Evolutionary conservation across 2,113 vertebrate species (phyloP).

Genomic region (Trichomycterus rosablanca): DNA sequence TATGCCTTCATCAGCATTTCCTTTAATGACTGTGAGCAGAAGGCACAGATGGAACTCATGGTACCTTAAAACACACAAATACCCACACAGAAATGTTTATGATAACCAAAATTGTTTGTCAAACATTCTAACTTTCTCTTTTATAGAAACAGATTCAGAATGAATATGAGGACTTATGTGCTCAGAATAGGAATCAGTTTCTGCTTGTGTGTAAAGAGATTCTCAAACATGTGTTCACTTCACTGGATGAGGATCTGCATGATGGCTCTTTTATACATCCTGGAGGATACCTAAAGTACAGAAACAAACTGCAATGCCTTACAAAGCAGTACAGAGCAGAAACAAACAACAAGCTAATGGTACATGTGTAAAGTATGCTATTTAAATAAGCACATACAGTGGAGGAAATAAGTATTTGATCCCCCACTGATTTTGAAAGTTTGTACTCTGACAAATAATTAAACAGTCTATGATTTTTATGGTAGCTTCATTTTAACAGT

Average conservation of each 20-base stretch:
- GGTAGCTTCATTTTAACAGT: no score
- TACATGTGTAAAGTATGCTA: slow-evolving; percentile 1
- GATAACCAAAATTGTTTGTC: no score
- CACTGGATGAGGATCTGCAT: slow-evolving; percentile 29
- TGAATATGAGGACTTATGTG: slow-evolving; percentile 31
- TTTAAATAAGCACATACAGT: no score
- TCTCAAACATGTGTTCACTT: slow-evolving; percentile 19
- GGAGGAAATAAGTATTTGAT: no score
- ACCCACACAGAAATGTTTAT: no score
- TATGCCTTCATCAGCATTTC: slow-evolving; percentile 41
- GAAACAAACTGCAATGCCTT: not conserved
- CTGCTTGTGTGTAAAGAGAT: slow-evolving; percentile 9
- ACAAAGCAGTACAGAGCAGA: slow-evolving; percentile 23
- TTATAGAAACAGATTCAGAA: slow-evolving; percentile 32
- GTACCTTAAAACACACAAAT: slow-evolving; percentile 22
- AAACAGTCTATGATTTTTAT: no score
- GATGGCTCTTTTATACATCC: slow-evolving; percentile 30
- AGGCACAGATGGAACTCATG: slow-evolving; percentile 34
- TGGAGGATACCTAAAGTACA: slow-evolving; percentile 39
- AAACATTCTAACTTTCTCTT: no score
- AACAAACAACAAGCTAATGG: slow-evolving; percentile 32
- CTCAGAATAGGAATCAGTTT: slow-evolving; percentile 33
- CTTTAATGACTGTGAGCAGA: slow-evolving; percentile 49
- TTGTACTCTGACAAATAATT: no score
- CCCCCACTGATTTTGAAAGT: no score